phyloP scores from a whole-genome alignment of 2,113 vertebrate species.

The Pyxicephalus adspersus region DNA sequence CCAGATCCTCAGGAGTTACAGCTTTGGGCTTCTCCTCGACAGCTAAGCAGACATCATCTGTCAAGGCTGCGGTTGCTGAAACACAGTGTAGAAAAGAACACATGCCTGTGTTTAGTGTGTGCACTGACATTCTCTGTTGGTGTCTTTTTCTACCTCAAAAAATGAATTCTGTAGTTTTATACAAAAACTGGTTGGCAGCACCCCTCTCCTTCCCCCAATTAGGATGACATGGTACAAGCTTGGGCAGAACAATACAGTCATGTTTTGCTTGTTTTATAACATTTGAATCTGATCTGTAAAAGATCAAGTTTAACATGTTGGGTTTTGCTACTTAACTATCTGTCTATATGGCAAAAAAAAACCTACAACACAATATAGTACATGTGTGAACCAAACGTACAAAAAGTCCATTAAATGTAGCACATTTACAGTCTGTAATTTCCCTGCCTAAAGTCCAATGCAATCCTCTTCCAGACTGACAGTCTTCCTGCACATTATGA shows the following conservation, averaged over 20 bases:
- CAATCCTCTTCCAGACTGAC: neutral
- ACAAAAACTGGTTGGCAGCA: no score
- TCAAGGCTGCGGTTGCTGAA: neutral
- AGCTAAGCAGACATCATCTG: neutral
- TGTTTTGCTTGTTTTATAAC: neutral
- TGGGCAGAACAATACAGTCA: neutral
- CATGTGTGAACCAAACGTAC: no score
- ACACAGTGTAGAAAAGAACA: neutral
- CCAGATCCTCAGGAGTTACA: constrained; percentile 82
- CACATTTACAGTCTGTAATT: neutral
- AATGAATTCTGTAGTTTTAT: neutral
- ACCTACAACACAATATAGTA: no score
- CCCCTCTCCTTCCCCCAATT: neutral
- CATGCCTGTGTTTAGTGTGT: neutral
- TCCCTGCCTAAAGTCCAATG: neutral
- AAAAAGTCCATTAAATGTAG: no score
- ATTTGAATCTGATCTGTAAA: no score
- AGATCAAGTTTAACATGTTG: no score
- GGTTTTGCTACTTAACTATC: no score
- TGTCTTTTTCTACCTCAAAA: neutral
- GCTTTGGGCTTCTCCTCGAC: constrained; percentile 12
- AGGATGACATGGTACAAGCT: neutral
- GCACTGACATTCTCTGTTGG: neutral
- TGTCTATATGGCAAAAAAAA: no score
- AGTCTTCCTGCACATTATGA: neutral